Base-by-base conservation (phyloP, 2,797 vertebrate species). In the Molossus molossus region DNA sequence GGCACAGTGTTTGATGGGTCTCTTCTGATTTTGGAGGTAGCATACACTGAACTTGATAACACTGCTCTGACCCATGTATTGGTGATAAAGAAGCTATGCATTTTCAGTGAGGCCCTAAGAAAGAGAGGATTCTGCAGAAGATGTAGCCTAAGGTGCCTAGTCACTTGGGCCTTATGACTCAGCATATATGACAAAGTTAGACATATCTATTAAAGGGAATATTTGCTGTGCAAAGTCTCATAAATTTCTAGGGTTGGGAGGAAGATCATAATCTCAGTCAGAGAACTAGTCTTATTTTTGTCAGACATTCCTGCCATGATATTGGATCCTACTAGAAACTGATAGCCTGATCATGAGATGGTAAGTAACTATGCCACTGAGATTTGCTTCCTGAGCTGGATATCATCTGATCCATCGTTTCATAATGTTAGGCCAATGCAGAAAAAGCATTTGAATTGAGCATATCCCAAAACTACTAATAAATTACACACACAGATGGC, bases 71-170 rank as follows among this genome's bases (percentile, higher is more conserved):
- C 62, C 37, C 57, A 60, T 25, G 25, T 73, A 55, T 69, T 92
- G 81, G 6, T 53, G 29, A 76, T 33, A 45, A 92, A 33, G 5
- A 92, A 85, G 29, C 27, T 81, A 14, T 57, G 25, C 33, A 60
- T 80, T 67, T 69, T 88, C 50, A 58, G 40, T 53, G 73, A 4
- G 15, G 1, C 40, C 50, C 62, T 76, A 27, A 48, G 29, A 33
- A 89, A 94, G 23, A 76, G 27, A 89, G 29, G 13, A 25, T 62
- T 85, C 57, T 89, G 14, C 58, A 75, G 29, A 75, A 91, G 40
- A 65, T 33, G 13, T 21, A 90, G 17, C 5, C 25, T 70, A 21
- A 62, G 9, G 6, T 69, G 8, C 33, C n/a, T 53, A 67, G 10
- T 3, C 5, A 53, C 27, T 57, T 60, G 21, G 18, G 20, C 3